Evolutionary conservation across 2,888 invertebrate species (phyloP).

Genomic region (Thera obeliscata): DNA sequence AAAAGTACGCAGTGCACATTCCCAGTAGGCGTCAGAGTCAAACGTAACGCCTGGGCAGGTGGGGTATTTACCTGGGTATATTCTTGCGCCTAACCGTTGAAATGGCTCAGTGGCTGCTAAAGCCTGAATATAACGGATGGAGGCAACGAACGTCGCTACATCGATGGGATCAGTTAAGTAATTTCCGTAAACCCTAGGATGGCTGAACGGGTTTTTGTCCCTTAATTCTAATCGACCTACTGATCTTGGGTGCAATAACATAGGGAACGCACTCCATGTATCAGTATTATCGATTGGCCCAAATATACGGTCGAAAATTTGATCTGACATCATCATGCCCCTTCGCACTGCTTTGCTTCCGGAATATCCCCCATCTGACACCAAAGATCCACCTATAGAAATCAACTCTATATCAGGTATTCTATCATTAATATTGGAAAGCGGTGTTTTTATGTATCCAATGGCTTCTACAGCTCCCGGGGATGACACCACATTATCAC

Average conservation of each 20-base stretch:
- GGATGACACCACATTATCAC: conserved; percentile 75
- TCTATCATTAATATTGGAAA: conserved; percentile 73
- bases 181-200: conserved; percentile 88
- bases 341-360: conserved; percentile 66
- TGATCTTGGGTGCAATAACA: conserved; percentile 88
- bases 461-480: conserved; percentile 87
- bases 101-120: conserved; percentile 78
- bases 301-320: conserved; percentile 72
- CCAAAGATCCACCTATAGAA: conserved; percentile 81
- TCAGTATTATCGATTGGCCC: conserved; percentile 69
- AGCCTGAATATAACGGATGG: conserved; percentile 82
- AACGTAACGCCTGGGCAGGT: conserved; percentile 82
- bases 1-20: conserved; percentile 85
- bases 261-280: conserved; percentile 85
- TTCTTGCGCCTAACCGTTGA: conserved; percentile 74
- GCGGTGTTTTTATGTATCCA: conserved; percentile 85
- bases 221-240: conserved; percentile 87
- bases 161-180: conserved; percentile 87
- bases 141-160: conserved; percentile 84
- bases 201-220: conserved; percentile 85
- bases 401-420: conserved; percentile 90
- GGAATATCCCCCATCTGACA: conserved; percentile 67
- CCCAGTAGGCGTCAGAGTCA: conserved; percentile 86
- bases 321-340: conserved; percentile 76
- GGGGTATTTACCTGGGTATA: conserved; percentile 84